Percentiles rank a stretch among this genome's conserved stretches.
phyloP scores from a whole-genome alignment of 2,797 vertebrate species.

The Paguma larvata region DNA sequence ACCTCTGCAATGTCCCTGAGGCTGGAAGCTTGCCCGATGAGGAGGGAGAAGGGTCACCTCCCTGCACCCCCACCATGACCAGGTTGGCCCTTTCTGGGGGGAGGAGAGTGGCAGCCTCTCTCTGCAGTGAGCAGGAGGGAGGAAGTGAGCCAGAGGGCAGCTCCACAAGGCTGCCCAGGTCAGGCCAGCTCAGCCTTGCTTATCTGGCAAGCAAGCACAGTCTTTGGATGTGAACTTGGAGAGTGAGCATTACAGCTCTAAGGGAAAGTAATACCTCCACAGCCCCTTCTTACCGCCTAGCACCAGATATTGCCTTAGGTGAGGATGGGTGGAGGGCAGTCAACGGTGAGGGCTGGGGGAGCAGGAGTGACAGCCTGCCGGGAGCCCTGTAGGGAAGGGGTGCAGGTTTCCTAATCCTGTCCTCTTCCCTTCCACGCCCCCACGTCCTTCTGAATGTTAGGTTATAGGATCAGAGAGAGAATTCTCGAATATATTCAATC shows the following conservation, averaged over 20 bases:
- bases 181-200: background rate
- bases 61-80: background rate
- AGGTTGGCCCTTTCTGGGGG: background rate
- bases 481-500: background rate
- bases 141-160: background rate
- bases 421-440: background rate
- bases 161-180: background rate
- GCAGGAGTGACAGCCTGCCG: background rate
- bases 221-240: background rate
- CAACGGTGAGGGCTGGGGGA: background rate
- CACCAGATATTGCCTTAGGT: background rate
- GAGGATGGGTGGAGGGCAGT: background rate
- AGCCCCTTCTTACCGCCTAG: background rate
- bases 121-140: background rate
- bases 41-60: background rate
- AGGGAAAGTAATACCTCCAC: accelerated
- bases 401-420: background rate
- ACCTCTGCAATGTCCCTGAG: background rate
- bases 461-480: background rate
- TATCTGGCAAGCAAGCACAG: background rate
- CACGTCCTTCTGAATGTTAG: background rate
- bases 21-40: background rate
- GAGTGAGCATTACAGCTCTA: background rate
- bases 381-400: background rate
- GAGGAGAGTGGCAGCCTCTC: background rate